These are phyloP conservation scores for Muntiacus muntjak DNA, from an alignment of 2,113 vertebrate genomes.

Conservation along the genomic window DNA sequence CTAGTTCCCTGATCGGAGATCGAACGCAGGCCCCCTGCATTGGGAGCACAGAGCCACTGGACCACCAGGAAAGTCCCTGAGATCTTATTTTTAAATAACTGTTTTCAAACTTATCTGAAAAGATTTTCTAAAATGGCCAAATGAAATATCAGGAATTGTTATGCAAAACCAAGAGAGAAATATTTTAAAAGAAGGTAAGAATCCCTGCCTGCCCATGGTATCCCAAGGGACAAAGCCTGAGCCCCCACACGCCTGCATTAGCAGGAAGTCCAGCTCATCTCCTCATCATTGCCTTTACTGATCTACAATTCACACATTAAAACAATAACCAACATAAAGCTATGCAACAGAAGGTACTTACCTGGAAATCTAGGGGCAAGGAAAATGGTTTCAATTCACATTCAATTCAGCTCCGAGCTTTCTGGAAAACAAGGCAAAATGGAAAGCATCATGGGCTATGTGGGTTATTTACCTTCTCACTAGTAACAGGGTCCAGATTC, in stretches of 20 bases:
- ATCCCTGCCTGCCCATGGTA: neutral
- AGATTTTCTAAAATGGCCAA: neutral
- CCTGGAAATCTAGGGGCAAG: neutral
- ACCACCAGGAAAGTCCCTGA: neutral
- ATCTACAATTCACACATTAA: neutral
- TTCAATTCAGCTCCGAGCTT: neutral
- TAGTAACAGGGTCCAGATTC: neutral
- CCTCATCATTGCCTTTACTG: neutral
- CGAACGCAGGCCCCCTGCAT: neutral
- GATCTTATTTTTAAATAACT: neutral
- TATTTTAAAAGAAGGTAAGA: neutral
- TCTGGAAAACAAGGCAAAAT: neutral
- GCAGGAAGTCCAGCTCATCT: neutral
- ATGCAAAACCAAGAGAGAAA: neutral
- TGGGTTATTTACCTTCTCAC: neutral
- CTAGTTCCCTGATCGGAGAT: neutral
- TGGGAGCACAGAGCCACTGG: neutral
- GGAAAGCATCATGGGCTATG: neutral
- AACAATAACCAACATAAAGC: neutral
- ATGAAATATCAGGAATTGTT: neutral
- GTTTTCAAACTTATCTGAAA: neutral
- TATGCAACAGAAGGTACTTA: neutral
- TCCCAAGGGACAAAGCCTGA: neutral
- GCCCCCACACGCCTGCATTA: neutral
- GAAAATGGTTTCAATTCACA: neutral